Percentiles rank a stretch among this genome's conserved stretches.
Conservation (phyloP, 2,113 vertebrate species). For the Neogobius melanostomus region DNA sequence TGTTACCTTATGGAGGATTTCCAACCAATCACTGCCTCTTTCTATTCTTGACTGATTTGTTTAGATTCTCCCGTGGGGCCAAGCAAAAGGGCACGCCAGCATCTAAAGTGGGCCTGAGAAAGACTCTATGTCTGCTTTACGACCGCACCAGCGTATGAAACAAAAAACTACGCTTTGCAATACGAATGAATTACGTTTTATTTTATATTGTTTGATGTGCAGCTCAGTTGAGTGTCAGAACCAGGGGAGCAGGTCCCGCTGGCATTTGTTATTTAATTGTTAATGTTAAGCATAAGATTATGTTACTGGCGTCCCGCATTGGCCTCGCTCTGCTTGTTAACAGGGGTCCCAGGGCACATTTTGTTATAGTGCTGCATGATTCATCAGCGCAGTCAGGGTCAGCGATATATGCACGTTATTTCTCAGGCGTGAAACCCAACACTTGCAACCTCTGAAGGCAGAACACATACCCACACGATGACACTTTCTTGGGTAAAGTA, state of each 20-base stretch:
- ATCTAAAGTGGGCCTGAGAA: constrained; percentile 3
- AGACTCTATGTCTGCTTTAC: constrained; percentile 5
- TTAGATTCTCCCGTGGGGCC: constrained; percentile 6
- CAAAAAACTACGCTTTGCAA: constrained; percentile 5
- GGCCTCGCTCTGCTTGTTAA: constrained; percentile 75
- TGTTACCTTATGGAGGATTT: constrained; percentile 1
- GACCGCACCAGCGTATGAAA: constrained; percentile 13
- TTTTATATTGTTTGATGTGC: constrained; percentile 44
- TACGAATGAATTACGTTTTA: not conserved
- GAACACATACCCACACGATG: constrained; percentile 45
- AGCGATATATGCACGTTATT: constrained; percentile 58
- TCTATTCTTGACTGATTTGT: constrained; percentile 11
- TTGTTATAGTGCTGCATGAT: constrained; percentile 70
- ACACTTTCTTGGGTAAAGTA: constrained; percentile 54
- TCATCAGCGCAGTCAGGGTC: constrained; percentile 70
- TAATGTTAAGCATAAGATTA: constrained; percentile 77
- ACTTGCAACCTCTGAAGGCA: constrained; percentile 62
- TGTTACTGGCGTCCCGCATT: constrained; percentile 70
- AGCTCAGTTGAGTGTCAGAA: constrained; percentile 53
- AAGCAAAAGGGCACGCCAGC: constrained; percentile 6
- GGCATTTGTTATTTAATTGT: constrained; percentile 77
- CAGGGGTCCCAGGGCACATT: constrained; percentile 69
- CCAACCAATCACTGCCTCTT: constrained; percentile 10
- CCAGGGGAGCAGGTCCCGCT: constrained; percentile 57
- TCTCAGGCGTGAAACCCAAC: constrained; percentile 69